These are phyloP conservation scores for Helarctos malayanus DNA, from an alignment of 2,797 vertebrate genomes.

Conservation along the genomic window DNA sequence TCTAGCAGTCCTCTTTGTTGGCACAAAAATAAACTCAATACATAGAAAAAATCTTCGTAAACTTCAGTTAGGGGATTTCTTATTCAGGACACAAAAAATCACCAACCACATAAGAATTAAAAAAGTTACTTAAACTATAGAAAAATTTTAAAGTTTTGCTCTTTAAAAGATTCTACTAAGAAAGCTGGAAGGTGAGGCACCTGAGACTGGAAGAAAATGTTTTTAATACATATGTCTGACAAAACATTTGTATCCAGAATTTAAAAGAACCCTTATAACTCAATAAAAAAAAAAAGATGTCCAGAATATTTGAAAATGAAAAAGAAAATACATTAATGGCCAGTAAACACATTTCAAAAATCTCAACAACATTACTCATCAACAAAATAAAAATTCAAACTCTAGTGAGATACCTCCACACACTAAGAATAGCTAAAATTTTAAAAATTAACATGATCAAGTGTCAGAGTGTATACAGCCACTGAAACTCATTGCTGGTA, in stretches of 20 bases:
- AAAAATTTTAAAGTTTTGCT: neutral
- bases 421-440: neutral
- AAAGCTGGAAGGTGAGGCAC: neutral
- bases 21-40: constrained; percentile 3
- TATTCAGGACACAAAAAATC: neutral
- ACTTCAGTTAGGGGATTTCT: neutral
- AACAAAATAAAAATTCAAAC: constrained; percentile 28
- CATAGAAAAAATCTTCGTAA: neutral
- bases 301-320: neutral
- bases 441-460: neutral
- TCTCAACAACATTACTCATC: neutral
- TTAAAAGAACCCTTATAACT: neutral
- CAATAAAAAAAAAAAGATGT: constrained; percentile 26
- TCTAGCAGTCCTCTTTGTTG: constrained; percentile 16
- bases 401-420: neutral
- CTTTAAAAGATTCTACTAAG: neutral
- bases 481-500: neutral
- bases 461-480: neutral
- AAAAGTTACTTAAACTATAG: neutral
- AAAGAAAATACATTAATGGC: neutral
- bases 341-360: constrained; percentile 22
- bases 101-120: neutral
- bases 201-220: neutral
- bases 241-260: neutral
- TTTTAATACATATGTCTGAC: neutral